Percentiles rank a stretch among this genome's conserved stretches.
Conservation (phyloP, 2,888 invertebrate species). For the Sminthurides aquaticus region DNA sequence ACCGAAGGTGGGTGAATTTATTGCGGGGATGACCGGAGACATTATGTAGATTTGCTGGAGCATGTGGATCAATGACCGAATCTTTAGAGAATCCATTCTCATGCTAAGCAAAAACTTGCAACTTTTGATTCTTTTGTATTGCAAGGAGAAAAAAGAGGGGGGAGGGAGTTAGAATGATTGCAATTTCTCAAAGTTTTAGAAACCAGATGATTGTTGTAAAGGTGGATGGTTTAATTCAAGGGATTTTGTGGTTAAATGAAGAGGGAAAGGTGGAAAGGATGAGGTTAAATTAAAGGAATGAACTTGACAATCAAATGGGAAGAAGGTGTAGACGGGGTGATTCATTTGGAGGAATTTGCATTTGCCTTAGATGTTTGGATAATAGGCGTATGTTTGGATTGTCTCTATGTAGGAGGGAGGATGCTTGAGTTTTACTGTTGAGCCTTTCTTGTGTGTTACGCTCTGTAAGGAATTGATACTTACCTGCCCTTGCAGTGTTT, state of each 20-base stretch:
- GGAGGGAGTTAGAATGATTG: too few relatives aligned
- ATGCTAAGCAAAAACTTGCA: too few relatives aligned
- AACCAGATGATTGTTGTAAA: too few relatives aligned
- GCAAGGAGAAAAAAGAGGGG: too few relatives aligned
- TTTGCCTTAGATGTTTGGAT: background rate
- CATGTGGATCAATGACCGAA: background rate
- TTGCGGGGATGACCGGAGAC: too few relatives aligned
- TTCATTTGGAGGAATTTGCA: background rate
- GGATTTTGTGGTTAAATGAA: too few relatives aligned
- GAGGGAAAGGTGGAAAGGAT: too few relatives aligned
- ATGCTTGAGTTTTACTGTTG: background rate
- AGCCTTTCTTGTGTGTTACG: background rate
- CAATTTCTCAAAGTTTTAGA: too few relatives aligned
- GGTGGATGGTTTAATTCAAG: too few relatives aligned
- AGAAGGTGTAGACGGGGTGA: background rate
- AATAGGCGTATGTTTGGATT: background rate
- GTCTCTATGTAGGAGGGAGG: background rate
- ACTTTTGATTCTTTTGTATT: too few relatives aligned
- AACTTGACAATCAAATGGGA: background rate
- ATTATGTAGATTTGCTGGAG: too few relatives aligned
- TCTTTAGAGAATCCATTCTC: too few relatives aligned
- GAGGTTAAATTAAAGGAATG: background rate
- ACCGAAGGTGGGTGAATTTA: background rate
- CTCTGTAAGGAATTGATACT: background rate
- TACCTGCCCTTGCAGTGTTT: background rate